phyloP scores from a whole-genome alignment of 2,888 invertebrate species.

The Nemoura dubitans region DNA sequence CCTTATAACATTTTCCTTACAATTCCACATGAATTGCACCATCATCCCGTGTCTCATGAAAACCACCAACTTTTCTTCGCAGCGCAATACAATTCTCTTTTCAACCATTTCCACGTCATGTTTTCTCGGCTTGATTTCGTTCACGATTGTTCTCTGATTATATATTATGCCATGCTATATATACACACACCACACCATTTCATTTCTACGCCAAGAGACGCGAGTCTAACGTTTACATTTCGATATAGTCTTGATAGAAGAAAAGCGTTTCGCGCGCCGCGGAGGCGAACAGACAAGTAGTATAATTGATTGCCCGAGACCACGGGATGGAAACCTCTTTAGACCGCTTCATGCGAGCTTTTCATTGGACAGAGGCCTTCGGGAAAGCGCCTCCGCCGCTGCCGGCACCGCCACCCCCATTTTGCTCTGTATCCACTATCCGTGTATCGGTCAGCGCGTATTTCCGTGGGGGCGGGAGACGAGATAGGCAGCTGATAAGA shows the following conservation, averaged over 20 bases:
- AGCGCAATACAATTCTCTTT: not conserved
- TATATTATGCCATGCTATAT: not conserved
- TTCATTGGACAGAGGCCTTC: slow-evolving; percentile 7
- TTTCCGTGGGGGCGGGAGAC: not conserved
- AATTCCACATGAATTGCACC: not conserved
- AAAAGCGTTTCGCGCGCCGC: not conserved
- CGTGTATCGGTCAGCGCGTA: not conserved
- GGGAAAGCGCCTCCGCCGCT: not conserved
- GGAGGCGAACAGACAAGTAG: not conserved
- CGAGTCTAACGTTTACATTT: not conserved
- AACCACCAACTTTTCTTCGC: not conserved
- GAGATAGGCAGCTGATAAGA: not conserved
- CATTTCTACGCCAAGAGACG: not conserved
- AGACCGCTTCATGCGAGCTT: not conserved
- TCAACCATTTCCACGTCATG: not conserved
- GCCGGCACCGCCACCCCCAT: not conserved
- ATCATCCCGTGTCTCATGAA: not conserved
- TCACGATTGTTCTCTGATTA: not conserved
- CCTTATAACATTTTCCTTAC: not conserved
- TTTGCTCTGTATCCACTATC: not conserved
- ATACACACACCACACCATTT: no score
- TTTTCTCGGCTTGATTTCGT: slow-evolving; percentile 12
- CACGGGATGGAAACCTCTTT: not conserved
- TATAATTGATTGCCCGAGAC: slow-evolving; percentile 4
- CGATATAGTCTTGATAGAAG: not conserved